phyloP scores from a whole-genome alignment of 2,888 invertebrate genomes.

The Enchytraeus crypticus region DNA sequence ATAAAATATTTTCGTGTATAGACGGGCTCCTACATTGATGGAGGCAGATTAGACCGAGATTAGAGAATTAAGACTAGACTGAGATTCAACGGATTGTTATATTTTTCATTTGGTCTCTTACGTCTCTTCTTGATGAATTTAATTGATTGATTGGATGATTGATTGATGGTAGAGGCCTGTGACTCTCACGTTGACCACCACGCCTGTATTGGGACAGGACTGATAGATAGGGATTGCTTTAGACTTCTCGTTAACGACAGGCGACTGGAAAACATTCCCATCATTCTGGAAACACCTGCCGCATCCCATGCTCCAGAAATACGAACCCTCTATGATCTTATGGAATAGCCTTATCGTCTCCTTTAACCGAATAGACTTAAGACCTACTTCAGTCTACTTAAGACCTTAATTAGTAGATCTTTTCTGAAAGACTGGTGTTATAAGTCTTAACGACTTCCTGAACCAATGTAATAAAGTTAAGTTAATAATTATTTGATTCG shows the following conservation, averaged over 20 bases:
- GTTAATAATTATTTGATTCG: too few relatives aligned
- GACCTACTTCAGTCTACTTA: too few relatives aligned
- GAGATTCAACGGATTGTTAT: background rate
- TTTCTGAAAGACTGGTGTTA: too few relatives aligned
- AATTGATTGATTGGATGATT: background rate
- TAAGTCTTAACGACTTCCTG: too few relatives aligned
- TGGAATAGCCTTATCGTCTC: too few relatives aligned
- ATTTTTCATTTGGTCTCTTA: background rate
- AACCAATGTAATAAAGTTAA: too few relatives aligned
- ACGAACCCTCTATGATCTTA: conserved; percentile 26
- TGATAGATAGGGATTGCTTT: conserved; percentile 49
- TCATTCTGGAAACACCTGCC: conserved; percentile 49
- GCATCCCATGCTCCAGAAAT: conserved; percentile 32
- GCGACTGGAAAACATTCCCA: conserved; percentile 46
- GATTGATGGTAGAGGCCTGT: conserved; percentile 37
- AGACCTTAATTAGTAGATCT: too few relatives aligned
- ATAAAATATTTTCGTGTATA: too few relatives aligned
- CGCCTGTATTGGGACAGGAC: conserved; percentile 51
- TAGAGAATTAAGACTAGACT: too few relatives aligned
- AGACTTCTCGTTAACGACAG: conserved; percentile 46
- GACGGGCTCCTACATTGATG: too few relatives aligned
- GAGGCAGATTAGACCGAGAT: too few relatives aligned
- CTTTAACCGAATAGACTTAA: too few relatives aligned
- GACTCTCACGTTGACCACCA: conserved; percentile 51
- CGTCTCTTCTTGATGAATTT: background rate